These are phyloP conservation scores for Pyralis farinalis DNA, from an alignment of 2,888 invertebrate species.

Conservation along the genomic window DNA sequence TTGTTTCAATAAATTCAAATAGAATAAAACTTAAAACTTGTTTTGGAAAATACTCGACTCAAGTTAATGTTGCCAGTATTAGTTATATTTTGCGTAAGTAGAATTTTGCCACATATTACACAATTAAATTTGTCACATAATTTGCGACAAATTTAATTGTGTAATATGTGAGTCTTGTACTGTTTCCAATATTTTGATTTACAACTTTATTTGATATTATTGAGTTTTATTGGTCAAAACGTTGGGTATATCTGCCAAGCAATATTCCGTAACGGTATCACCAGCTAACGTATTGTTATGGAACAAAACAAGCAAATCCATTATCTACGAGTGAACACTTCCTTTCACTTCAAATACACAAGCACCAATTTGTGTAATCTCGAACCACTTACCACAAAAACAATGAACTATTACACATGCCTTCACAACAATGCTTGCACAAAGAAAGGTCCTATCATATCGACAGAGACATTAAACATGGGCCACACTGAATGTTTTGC, in stretches of 20 bases:
- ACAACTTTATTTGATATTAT: too few relatives aligned
- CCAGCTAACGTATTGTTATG: constrained; percentile 33
- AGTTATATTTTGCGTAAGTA: too few relatives aligned
- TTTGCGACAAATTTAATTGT: too few relatives aligned
- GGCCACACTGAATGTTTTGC: too few relatives aligned
- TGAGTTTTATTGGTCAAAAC: too few relatives aligned
- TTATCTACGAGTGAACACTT: constrained; percentile 51
- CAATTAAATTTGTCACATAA: too few relatives aligned
- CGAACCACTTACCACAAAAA: constrained; percentile 58
- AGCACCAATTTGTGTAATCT: constrained; percentile 62
- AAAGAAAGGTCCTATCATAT: constrained; percentile 9
- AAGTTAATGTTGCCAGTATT: too few relatives aligned
- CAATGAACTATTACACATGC: constrained; percentile 60
- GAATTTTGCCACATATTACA: too few relatives aligned
- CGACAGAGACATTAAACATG: constrained; percentile 11
- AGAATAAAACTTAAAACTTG: too few relatives aligned
- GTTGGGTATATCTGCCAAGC: not conserved
- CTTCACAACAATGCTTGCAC: constrained; percentile 25
- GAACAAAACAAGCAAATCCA: constrained; percentile 47
- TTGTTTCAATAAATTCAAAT: not conserved
- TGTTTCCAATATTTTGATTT: too few relatives aligned
- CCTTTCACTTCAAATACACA: constrained; percentile 62
- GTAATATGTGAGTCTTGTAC: too few relatives aligned
- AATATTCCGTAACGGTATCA: not conserved
- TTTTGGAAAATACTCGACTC: too few relatives aligned